Conservation (phyloP, 2,797 vertebrate species). For the Muscicapa striata region DNA sequence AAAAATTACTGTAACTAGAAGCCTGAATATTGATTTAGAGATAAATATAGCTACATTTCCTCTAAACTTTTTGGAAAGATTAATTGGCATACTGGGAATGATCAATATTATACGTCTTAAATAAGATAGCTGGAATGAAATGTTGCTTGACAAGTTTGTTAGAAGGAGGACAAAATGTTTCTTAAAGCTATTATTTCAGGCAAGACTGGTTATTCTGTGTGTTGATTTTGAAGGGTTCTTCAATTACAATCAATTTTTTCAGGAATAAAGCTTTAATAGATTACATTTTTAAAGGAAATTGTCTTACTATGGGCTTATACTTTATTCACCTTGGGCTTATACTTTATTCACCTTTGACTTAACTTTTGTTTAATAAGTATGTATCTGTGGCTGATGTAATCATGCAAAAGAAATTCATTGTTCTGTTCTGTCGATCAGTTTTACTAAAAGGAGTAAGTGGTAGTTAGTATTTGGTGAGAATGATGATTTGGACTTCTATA, state of each 20-base stretch:
- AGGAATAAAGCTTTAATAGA: background rate
- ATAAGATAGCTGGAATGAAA: background rate
- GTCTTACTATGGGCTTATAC: background rate
- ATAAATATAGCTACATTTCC: slow-evolving; percentile 22
- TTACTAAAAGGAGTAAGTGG: background rate
- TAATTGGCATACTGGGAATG: background rate
- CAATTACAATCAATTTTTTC: background rate
- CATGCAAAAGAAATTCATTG: background rate
- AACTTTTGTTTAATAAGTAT: background rate
- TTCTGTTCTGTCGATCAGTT: background rate
- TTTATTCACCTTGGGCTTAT: background rate
- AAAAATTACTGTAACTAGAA: background rate
- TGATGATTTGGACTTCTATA: background rate
- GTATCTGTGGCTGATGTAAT: background rate
- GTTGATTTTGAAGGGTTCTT: background rate
- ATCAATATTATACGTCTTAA: slow-evolving; percentile 31
- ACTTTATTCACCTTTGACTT: background rate
- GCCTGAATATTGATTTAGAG: slow-evolving; percentile 32
- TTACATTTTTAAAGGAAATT: background rate
- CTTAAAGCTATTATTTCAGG: background rate
- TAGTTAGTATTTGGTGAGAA: background rate
- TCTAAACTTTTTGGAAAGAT: background rate
- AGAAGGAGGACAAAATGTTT: background rate
- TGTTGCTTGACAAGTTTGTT: background rate
- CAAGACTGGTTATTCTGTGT: background rate